Conservation (phyloP, 2,888 invertebrate genomes). For the Drosophila imparisetae region DNA sequence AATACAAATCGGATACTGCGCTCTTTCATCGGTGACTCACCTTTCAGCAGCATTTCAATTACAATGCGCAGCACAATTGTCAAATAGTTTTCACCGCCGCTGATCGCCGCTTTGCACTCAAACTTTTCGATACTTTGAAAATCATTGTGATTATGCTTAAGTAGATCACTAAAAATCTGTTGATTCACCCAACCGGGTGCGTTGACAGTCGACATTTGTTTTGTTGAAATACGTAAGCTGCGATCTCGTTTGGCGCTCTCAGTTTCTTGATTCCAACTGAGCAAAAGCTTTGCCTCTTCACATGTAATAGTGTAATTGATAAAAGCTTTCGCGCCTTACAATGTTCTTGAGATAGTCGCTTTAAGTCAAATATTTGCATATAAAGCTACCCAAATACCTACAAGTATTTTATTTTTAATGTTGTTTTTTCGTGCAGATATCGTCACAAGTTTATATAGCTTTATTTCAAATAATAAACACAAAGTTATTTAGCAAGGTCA, state of each 20-base stretch:
- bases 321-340: slow-evolving; percentile 32
- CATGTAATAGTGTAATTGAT: background rate
- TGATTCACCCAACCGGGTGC: slow-evolving; percentile 69
- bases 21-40: slow-evolving; percentile 50
- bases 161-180: slow-evolving; percentile 58
- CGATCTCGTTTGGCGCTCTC: slow-evolving; percentile 12
- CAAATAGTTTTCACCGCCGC: slow-evolving; percentile 78
- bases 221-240: background rate
- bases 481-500: background rate
- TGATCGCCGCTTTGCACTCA: slow-evolving; percentile 59
- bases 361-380: background rate
- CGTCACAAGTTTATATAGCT: background rate
- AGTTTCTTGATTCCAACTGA: slow-evolving; percentile 33
- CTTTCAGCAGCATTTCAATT: slow-evolving; percentile 66
- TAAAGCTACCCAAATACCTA: background rate
- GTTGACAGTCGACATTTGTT: slow-evolving; percentile 34
- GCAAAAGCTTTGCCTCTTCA: slow-evolving; percentile 29
- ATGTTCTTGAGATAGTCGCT: background rate
- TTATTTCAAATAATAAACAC: background rate
- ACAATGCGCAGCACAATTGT: slow-evolving; percentile 73
- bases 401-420: background rate
- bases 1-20: background rate
- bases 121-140: slow-evolving; percentile 64
- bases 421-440: background rate
- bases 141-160: slow-evolving; percentile 47